Conservation (phyloP, 2,888 invertebrate genomes). For the Atherix ibis region DNA sequence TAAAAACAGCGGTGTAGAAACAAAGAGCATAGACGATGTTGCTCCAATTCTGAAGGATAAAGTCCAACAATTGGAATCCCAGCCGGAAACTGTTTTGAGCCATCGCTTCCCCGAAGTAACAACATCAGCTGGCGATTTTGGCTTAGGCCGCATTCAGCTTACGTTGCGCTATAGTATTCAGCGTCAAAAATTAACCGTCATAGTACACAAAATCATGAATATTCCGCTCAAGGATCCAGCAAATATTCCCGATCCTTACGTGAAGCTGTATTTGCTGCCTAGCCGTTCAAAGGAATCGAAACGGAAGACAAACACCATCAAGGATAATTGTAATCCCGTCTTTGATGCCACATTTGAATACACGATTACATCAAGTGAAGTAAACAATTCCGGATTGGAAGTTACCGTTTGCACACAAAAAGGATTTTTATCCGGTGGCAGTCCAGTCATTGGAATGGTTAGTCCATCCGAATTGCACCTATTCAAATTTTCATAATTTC, state of each 20-base stretch:
- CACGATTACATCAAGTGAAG: constrained; percentile 63
- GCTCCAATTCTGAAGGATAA: too few species aligned
- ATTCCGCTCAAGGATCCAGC: constrained; percentile 65
- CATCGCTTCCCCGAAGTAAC: constrained; percentile 45
- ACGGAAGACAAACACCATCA: constrained; percentile 63
- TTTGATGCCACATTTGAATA: constrained; percentile 89
- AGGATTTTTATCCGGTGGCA: constrained; percentile 62
- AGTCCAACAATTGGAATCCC: too few species aligned
- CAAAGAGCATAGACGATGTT: too few species aligned
- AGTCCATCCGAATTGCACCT: constrained; percentile 11
- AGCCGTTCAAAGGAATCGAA: constrained; percentile 74
- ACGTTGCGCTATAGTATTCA: constrained; percentile 73
- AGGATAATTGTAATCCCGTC: constrained; percentile 80
- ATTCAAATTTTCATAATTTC: constrained; percentile 9
- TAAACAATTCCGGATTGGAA: constrained; percentile 61
- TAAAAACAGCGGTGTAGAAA: too few species aligned
- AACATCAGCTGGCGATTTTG: constrained; percentile 54
- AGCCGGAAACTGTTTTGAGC: constrained; percentile 35
- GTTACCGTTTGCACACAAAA: constrained; percentile 81
- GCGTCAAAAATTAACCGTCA: constrained; percentile 65
- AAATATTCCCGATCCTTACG: constrained; percentile 79
- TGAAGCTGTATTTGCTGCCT: constrained; percentile 73
- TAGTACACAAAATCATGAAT: constrained; percentile 81
- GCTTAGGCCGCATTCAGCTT: constrained; percentile 66
- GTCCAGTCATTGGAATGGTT: constrained; percentile 71